Base-by-base conservation (phyloP, 2,113 vertebrate species). In the Tychaedon coryphoeus region DNA sequence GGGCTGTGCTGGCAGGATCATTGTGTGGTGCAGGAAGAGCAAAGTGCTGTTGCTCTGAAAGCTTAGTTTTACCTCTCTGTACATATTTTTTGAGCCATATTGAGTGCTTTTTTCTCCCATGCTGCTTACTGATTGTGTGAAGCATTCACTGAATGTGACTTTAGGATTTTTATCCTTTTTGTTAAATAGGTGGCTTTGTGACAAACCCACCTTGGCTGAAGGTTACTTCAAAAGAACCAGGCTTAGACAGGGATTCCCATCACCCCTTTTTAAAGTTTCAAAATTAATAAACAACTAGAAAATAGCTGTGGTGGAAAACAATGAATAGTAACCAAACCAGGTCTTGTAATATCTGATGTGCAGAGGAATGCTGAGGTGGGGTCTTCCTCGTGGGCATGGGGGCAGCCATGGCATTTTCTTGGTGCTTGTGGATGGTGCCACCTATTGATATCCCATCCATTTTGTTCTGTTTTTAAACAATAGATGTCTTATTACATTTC, bases 351-450 rank as follows among this genome's bases (percentile, higher is more conserved):
- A 14, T 1, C n/a, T 53, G 47, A 2, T 19, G 9, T 20, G 12
- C 9, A 33, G 73, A 54, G 80, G 34, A 69, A 4, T 65, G 66
- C 53, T 66, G 79, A 45, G 40, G 38, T 67, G 67, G 43, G 28
- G 8, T 71, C 34, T 25, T 8, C 34, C 56, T 9, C 1, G 0
- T 11, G 86, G 67, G 29, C 20, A 5, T 5, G 24, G 54, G 78
- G 56, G 54, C 62, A 89, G 40, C 70, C 0, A 0, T 81, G 78
- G 33, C 51, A 19, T 58, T 79, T 74, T 42, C 34, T n/a, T 86
- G 90, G n/a, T 71, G 56, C 69, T 95, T 80, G 83, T 57, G 25
- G 64, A 10, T 95, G 90, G 77, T 96, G 95, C 95, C 96, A 95
- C 88, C 96, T 96, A 43, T 88, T 90, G 97, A 88, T 69, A 42